Evolutionary conservation across 2,888 invertebrate genomes (phyloP).

Genomic region (Caenorhabditis panamensis): DNA sequence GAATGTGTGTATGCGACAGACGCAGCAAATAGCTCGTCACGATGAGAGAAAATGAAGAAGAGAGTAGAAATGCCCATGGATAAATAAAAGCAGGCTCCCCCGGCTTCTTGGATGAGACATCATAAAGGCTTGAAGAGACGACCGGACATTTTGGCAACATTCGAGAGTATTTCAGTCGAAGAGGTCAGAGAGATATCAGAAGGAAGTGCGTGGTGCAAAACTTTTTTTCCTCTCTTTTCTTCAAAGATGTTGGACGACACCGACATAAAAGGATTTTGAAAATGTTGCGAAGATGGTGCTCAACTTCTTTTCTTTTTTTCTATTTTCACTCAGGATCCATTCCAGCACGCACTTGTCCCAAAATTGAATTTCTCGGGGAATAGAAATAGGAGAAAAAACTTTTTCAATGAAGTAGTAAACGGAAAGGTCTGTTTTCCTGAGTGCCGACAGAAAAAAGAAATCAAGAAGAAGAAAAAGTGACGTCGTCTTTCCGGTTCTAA

Average conservation of each 20-base stretch:
- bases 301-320: neutral
- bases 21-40: conserved; percentile 41
- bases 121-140: conserved; percentile 29
- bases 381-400: neutral
- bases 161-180: conserved; percentile 45
- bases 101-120: conserved; percentile 34
- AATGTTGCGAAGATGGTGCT: neutral
- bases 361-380: neutral
- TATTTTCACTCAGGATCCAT: neutral
- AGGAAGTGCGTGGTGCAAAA: conserved; percentile 53
- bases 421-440: neutral
- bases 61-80: conserved; percentile 38
- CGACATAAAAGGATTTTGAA: neutral
- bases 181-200: conserved; percentile 51
- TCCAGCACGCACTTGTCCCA: neutral
- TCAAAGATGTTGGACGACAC: conserved; percentile 11
- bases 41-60: conserved; percentile 16
- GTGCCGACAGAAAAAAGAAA: conserved; percentile 3
- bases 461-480: conserved; percentile 36
- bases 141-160: conserved; percentile 57
- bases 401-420: neutral
- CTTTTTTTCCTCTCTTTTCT: conserved; percentile 23
- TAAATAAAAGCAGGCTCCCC: conserved; percentile 32
- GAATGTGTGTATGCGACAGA: conserved; percentile 28
- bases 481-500: no score